These are phyloP conservation scores for Cyprinodon variegatus DNA, from an alignment of 2,113 vertebrate species.

Conservation along the genomic window DNA sequence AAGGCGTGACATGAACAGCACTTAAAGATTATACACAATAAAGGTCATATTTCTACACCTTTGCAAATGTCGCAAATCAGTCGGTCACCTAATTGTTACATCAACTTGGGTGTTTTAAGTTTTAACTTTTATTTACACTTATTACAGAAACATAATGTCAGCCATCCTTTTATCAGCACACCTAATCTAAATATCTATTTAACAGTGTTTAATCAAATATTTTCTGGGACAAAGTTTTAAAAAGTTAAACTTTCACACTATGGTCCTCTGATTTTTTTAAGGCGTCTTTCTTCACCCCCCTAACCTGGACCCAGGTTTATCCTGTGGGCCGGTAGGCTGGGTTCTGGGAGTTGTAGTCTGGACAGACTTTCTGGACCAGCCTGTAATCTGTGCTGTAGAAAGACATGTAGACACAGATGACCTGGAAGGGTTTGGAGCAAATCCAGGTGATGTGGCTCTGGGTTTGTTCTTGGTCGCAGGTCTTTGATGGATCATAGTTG, in stretches of 20 bases:
- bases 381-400: slow-evolving; percentile 93
- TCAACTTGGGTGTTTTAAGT: background rate
- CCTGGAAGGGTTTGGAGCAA: slow-evolving; percentile 89
- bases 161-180: slow-evolving; percentile 1
- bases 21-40: background rate
- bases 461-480: slow-evolving; percentile 87
- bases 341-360: slow-evolving; percentile 85
- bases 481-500: slow-evolving; percentile 88
- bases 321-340: slow-evolving; percentile 83
- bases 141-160: background rate
- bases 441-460: slow-evolving; percentile 88
- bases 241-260: background rate
- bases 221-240: background rate
- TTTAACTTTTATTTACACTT: background rate
- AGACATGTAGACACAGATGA: slow-evolving; percentile 90
- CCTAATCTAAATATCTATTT: background rate
- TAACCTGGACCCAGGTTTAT: slow-evolving; percentile 36
- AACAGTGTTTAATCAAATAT: background rate
- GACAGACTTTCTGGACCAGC: slow-evolving; percentile 92
- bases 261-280: background rate
- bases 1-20: background rate
- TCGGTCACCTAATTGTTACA: background rate
- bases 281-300: background rate
- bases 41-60: background rate
- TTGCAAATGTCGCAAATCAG: background rate